Evolutionary conservation across 1,140 invertebrate genomes (phyloP).

Genomic region (Caenorhabditis latens): DNA sequence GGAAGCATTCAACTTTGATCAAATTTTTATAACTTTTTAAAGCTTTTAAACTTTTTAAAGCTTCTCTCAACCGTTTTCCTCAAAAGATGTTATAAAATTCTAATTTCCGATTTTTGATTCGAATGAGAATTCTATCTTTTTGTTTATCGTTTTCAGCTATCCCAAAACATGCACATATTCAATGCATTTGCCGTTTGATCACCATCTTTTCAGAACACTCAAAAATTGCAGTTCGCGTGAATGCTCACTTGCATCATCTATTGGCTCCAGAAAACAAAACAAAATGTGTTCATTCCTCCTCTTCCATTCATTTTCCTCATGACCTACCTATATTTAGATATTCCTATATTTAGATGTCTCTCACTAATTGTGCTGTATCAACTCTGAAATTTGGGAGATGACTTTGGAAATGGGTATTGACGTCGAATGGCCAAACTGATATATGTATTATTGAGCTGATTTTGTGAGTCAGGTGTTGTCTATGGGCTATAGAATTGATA

Average conservation of each 20-base stretch:
- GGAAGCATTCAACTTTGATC: not conserved
- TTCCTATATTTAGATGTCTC: not conserved
- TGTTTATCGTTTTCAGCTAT: not conserved
- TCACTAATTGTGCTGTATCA: not conserved
- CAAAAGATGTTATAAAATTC: not conserved
- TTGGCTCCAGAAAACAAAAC: not conserved
- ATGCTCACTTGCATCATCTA: not conserved
- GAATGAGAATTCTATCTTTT: not conserved
- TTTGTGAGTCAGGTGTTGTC: not conserved
- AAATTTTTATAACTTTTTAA: not conserved
- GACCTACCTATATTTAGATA: not conserved
- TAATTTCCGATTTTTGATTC: constrained; percentile 7
- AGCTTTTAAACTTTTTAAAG: not conserved
- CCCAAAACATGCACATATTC: constrained; percentile 20
- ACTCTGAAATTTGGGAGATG: not conserved
- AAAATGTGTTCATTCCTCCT: not conserved
- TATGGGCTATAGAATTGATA: not conserved
- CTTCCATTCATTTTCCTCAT: no score
- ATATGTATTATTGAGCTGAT: not conserved
- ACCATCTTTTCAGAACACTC: not conserved
- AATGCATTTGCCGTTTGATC: constrained; percentile 2
- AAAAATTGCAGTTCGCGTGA: constrained; percentile 13
- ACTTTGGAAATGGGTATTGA: not conserved
- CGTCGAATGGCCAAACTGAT: not conserved
- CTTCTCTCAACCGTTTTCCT: not conserved